Conservation (phyloP, 2,888 invertebrate species). For the Pheosia gnoma region DNA sequence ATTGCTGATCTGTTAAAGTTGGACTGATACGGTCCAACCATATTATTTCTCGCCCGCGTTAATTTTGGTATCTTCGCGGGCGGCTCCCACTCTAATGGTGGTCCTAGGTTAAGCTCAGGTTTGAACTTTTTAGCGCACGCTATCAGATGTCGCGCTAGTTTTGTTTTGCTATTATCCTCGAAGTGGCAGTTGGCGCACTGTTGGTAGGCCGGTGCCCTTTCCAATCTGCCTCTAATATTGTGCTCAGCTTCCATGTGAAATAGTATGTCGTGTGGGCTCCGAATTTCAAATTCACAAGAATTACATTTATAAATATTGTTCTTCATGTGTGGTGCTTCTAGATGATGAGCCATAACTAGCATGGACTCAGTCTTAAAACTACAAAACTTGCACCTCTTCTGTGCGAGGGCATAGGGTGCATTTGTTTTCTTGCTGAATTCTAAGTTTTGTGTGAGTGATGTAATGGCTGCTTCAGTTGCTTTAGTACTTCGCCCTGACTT, state of each 20-base stretch:
- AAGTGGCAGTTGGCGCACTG: constrained; percentile 98
- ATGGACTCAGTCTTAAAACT: constrained; percentile 96
- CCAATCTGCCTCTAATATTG: constrained; percentile 93
- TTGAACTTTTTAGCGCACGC: constrained; percentile 96
- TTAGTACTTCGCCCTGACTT: constrained; percentile 86
- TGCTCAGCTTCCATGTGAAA: constrained; percentile 98
- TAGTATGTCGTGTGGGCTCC: constrained; percentile 94
- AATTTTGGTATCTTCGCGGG: constrained; percentile 95
- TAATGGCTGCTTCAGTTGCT: constrained; percentile 92
- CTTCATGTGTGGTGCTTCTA: constrained; percentile 96
- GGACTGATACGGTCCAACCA: constrained; percentile 75
- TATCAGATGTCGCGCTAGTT: constrained; percentile 93
- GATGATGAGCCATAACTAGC: constrained; percentile 93
- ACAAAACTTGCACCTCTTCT: constrained; percentile 95
- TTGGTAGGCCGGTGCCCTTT: constrained; percentile 95
- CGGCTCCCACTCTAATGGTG: constrained; percentile 96
- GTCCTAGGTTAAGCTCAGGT: constrained; percentile 93
- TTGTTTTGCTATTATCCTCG: constrained; percentile 97
- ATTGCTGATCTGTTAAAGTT: constrained; percentile 79
- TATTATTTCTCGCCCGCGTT: constrained; percentile 72
- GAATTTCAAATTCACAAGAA: constrained; percentile 92
- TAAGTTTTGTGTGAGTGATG: constrained; percentile 93
- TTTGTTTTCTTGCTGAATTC: constrained; percentile 95
- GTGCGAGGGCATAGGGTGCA: constrained; percentile 90
- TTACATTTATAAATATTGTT: constrained; percentile 95